These are phyloP conservation scores for Pseudomyrmex gracilis DNA, from an alignment of 1,140 invertebrate genomes.

Conservation along the genomic window DNA sequence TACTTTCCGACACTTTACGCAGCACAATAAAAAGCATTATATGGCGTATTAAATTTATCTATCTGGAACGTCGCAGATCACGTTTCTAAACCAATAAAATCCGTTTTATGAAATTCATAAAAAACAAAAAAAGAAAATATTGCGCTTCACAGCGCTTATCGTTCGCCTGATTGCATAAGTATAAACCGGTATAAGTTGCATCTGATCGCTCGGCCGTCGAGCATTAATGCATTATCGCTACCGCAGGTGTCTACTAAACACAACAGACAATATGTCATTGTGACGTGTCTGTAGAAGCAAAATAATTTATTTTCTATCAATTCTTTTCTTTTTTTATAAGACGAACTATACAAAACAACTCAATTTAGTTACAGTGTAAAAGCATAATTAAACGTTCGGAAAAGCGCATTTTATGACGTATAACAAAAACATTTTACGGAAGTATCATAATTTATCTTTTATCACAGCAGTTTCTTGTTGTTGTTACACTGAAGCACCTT, in stretches of 20 bases:
- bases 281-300: neutral
- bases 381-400: neutral
- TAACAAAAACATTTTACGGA: neutral
- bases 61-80: conserved; percentile 15
- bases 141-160: conserved; percentile 67
- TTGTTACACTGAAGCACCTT: neutral
- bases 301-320: neutral
- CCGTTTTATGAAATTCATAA: conserved; percentile 56
- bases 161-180: conserved; percentile 62
- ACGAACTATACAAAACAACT: neutral
- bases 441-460: neutral
- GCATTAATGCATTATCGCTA: conserved; percentile 57
- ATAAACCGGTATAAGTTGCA: conserved; percentile 64
- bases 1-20: neutral
- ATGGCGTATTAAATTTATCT: conserved; percentile 28
- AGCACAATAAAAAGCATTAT: neutral
- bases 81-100: neutral
- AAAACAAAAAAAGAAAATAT: conserved; percentile 58
- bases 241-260: neutral
- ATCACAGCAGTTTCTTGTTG: conserved; percentile 12
- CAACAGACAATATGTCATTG: conserved; percentile 17
- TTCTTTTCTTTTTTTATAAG: conserved; percentile 7
- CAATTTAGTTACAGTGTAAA: neutral
- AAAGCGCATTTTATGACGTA: neutral
- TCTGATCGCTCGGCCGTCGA: neutral